Conservation (phyloP, 2,888 invertebrate species). For the Noctua fimbriata region DNA sequence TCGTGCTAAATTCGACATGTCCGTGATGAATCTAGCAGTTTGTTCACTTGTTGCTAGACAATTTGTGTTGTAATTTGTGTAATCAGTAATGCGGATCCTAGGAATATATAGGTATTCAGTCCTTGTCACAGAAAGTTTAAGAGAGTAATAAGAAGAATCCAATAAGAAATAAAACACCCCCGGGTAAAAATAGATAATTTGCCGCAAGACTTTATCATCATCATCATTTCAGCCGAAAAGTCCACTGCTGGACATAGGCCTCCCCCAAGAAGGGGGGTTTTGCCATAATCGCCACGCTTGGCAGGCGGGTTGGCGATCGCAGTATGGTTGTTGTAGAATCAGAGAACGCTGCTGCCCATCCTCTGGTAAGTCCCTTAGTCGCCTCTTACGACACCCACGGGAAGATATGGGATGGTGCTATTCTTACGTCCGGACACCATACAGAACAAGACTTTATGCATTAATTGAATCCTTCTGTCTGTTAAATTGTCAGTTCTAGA, state of each 20-base stretch:
- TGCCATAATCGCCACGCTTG: too few species aligned
- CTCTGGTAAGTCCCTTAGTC: too few species aligned
- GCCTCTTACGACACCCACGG: too few species aligned
- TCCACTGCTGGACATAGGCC: too few species aligned
- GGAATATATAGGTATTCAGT: not conserved
- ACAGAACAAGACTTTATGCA: not conserved
- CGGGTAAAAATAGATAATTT: not conserved
- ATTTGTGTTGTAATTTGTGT: constrained; percentile 17
- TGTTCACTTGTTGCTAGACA: not conserved
- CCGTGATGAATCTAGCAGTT: constrained; percentile 32
- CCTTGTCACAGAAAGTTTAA: not conserved
- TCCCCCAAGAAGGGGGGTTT: too few species aligned
- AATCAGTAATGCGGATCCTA: constrained; percentile 10
- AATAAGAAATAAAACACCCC: not conserved
- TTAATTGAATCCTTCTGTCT: not conserved
- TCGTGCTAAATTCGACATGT: constrained; percentile 40
- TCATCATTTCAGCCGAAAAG: too few species aligned
- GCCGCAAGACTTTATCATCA: not conserved
- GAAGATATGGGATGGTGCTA: too few species aligned
- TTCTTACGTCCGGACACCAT: too few species aligned
- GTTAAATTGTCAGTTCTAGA: not conserved
- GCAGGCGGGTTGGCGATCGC: too few species aligned
- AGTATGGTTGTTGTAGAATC: too few species aligned
- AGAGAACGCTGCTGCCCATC: too few species aligned
- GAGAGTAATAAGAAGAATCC: not conserved